Percentiles rank a stretch among this genome's conserved stretches.
These are phyloP conservation scores for Leptosomus discolor DNA, from an alignment of 2,113 vertebrate genomes.

Conservation along the genomic window DNA sequence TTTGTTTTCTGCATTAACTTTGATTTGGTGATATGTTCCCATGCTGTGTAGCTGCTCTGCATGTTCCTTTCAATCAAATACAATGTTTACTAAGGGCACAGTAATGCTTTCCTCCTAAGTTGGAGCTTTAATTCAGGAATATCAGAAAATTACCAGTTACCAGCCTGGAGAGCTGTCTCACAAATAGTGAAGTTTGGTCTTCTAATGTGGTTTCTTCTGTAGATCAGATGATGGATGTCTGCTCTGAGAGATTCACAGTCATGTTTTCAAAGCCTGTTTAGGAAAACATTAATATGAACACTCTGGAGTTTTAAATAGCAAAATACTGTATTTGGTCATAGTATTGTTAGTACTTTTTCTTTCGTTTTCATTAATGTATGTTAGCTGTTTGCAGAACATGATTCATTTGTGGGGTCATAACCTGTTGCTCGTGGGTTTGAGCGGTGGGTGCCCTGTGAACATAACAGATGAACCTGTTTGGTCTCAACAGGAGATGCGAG, in stretches of 20 bases:
- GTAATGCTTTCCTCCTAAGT: neutral
- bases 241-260: neutral
- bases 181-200: neutral
- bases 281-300: neutral
- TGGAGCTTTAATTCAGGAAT: neutral
- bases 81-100: neutral
- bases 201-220: neutral
- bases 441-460: neutral
- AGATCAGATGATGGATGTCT: neutral
- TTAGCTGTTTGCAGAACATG: neutral
- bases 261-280: neutral
- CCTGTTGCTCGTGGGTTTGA: fast-evolving
- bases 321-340: neutral
- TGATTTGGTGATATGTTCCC: neutral
- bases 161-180: neutral
- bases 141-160: neutral
- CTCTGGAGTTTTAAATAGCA: neutral
- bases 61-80: neutral
- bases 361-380: neutral
- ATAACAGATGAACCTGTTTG: neutral
- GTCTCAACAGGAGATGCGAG: neutral
- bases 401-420: neutral
- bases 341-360: neutral
- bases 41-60: neutral
- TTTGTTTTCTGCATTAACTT: neutral